Conservation (phyloP, 1,140 invertebrate genomes). For the Drosophila punjabiensis region DNA sequence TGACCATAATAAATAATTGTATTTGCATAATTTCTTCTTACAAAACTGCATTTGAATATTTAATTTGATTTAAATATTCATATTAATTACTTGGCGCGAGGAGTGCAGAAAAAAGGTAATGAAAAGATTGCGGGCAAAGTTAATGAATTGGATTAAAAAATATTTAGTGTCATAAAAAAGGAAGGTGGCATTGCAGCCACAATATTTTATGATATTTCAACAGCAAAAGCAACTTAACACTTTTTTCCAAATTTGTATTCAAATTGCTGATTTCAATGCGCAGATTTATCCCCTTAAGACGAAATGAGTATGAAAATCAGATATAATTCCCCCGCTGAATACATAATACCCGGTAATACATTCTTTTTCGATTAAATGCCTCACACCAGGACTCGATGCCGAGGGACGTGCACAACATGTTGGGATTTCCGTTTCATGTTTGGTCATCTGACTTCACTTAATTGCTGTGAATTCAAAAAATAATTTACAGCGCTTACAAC, state of each 20-base stretch:
- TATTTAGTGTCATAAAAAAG: slow-evolving; percentile 10
- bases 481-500: slow-evolving; percentile 47
- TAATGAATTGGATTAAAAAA: slow-evolving; percentile 27
- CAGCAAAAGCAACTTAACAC: background rate
- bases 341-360: slow-evolving; percentile 33
- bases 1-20: slow-evolving; percentile 43
- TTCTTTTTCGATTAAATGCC: slow-evolving; percentile 16
- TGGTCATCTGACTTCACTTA: slow-evolving; percentile 56
- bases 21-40: slow-evolving; percentile 33
- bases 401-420: slow-evolving; percentile 47
- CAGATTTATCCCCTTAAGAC: slow-evolving; percentile 12
- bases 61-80: slow-evolving; percentile 35
- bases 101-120: slow-evolving; percentile 11
- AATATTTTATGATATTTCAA: background rate
- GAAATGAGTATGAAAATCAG: slow-evolving; percentile 10
- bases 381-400: slow-evolving; percentile 26
- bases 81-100: slow-evolving; percentile 27
- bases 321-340: slow-evolving; percentile 12
- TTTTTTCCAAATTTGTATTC: slow-evolving; percentile 9
- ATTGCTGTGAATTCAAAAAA: slow-evolving; percentile 51
- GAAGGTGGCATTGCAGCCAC: background rate
- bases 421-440: slow-evolving; percentile 57
- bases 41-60: slow-evolving; percentile 13
- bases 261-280: background rate
- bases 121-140: slow-evolving; percentile 18